Evolutionary conservation across 2,113 vertebrate species (phyloP).

Genomic region (Tilapia sparmanii): DNA sequence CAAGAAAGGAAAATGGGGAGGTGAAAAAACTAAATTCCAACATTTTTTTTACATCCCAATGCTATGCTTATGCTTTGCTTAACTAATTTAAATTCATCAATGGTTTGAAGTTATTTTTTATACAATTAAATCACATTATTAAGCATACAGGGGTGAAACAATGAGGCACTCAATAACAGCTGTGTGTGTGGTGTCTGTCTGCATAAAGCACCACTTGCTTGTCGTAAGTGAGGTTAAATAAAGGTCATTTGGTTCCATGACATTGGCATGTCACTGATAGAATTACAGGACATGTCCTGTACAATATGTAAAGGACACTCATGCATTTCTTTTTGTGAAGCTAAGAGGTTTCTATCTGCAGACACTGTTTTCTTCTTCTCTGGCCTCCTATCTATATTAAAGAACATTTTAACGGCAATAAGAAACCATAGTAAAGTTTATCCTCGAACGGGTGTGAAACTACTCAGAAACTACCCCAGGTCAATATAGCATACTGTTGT

Average conservation of each 20-base stretch:
- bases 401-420: background rate
- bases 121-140: background rate
- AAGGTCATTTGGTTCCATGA: constrained; percentile 18
- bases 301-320: background rate
- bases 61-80: background rate
- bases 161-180: background rate
- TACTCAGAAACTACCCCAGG: background rate
- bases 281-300: background rate
- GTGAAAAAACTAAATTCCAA: background rate
- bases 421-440: background rate
- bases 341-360: background rate
- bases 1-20: background rate
- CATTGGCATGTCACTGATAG: background rate
- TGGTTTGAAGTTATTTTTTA: background rate
- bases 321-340: background rate
- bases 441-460: background rate
- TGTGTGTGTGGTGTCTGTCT: background rate
- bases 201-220: background rate
- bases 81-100: background rate
- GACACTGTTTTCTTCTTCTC: background rate
- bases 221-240: background rate
- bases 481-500: background rate
- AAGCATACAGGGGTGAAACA: background rate
- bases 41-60: background rate
- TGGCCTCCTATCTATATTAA: background rate